These are phyloP conservation scores for Reinhardtius hippoglossoides DNA, from an alignment of 2,113 vertebrate species.

Conservation along the genomic window DNA sequence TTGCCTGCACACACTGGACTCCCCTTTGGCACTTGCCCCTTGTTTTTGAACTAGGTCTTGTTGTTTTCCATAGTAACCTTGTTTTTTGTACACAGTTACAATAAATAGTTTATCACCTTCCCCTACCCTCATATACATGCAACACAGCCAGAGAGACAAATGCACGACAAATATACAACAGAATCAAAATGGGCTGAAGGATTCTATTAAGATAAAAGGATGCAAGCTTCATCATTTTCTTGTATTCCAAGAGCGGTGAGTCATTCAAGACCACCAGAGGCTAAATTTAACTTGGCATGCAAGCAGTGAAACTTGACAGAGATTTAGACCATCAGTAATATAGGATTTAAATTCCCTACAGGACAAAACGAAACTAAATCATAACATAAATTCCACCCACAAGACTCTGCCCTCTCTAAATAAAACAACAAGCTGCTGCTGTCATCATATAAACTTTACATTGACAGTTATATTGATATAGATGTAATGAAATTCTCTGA, in stretches of 20 bases:
- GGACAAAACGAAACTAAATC: neutral
- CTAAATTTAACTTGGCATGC: constrained; percentile 56
- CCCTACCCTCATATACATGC: too few relatives aligned
- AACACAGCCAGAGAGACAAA: neutral
- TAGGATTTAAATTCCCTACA: constrained; percentile 8
- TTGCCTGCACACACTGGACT: neutral
- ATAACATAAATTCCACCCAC: constrained; percentile 7
- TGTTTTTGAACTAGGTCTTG: neutral
- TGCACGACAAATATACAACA: neutral
- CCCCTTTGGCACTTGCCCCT: neutral
- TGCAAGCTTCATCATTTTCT: constrained; percentile 37
- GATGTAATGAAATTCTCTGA: neutral
- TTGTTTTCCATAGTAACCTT: neutral
- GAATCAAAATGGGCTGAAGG: constrained; percentile 19
- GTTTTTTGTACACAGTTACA: neutral
- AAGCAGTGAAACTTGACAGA: constrained; percentile 39
- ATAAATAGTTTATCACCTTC: neutral
- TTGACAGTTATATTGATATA: neutral
- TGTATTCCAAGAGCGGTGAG: constrained; percentile 32
- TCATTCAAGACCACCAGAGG: constrained; percentile 52
- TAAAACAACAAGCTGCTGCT: neutral
- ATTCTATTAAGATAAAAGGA: constrained; percentile 42
- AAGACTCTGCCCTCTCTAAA: neutral
- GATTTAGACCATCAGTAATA: constrained; percentile 14
- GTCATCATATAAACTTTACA: neutral